Percentiles rank a stretch among this genome's conserved stretches.
These are phyloP conservation scores for Drosophila yooni DNA, from an alignment of 2,888 invertebrate species.

Conservation along the genomic window DNA sequence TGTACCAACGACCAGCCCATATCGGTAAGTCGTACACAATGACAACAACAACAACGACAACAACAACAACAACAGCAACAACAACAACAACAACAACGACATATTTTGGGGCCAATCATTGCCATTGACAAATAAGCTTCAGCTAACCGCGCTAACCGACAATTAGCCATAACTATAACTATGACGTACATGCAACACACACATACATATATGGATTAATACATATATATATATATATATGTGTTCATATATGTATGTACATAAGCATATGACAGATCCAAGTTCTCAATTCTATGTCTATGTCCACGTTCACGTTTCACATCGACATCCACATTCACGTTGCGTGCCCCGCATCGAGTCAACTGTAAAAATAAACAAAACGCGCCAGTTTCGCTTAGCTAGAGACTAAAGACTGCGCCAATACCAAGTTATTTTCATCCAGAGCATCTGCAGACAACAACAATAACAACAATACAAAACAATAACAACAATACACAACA, in stretches of 20 bases:
- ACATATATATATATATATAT: background rate
- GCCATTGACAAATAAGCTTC: constrained; percentile 40
- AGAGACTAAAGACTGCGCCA: constrained; percentile 40
- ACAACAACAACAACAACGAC: background rate
- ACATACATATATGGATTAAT: background rate
- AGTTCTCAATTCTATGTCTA: constrained; percentile 6
- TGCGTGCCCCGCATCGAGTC: constrained; percentile 38
- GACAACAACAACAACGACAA: background rate
- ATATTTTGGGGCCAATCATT: constrained; percentile 8
- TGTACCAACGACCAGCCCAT: constrained; percentile 65
- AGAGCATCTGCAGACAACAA: constrained; percentile 69
- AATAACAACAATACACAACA: constrained; percentile 12
- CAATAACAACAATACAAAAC: constrained; percentile 14
- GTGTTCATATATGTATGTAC: background rate
- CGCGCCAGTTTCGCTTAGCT: constrained; percentile 33
- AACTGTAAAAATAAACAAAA: constrained; percentile 72
- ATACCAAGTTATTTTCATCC: constrained; percentile 74
- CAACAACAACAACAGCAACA: background rate
- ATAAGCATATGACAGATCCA: constrained; percentile 19
- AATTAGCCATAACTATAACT: constrained; percentile 17
- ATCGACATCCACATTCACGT: constrained; percentile 8
- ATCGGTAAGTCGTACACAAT: constrained; percentile 59
- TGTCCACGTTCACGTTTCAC: constrained; percentile 4
- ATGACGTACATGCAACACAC: constrained; percentile 26
- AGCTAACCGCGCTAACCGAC: constrained; percentile 6